These are phyloP conservation scores for Datnioides undecimradiatus DNA, from an alignment of 2,113 vertebrate species.

Conservation along the genomic window DNA sequence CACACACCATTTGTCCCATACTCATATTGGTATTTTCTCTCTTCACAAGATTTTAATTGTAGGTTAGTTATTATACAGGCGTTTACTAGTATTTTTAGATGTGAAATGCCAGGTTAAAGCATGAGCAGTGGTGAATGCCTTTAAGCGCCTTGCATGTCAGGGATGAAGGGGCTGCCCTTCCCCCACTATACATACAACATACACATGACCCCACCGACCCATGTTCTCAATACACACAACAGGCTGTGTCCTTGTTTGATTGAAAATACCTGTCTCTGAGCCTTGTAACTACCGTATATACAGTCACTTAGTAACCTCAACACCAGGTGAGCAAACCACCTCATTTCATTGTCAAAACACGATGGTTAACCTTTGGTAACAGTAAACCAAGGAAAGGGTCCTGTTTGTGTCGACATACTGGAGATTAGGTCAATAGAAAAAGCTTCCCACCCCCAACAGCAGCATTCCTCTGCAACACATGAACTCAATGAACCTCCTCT, in stretches of 20 bases:
- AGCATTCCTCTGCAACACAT: constrained; percentile 75
- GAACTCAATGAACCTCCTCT: constrained; percentile 68
- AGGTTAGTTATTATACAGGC: not conserved
- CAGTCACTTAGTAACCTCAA: not conserved
- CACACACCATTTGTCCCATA: not conserved
- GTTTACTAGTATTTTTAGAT: constrained; percentile 56
- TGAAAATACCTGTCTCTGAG: constrained; percentile 34
- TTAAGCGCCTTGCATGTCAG: constrained; percentile 21
- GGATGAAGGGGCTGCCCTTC: constrained; percentile 51
- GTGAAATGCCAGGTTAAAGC: constrained; percentile 23
- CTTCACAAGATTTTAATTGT: not conserved
- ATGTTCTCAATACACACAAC: constrained; percentile 11
- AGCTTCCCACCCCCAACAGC: constrained; percentile 49
- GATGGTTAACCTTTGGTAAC: constrained; percentile 59
- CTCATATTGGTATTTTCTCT: constrained; percentile 4
- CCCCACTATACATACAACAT: constrained; percentile 66
- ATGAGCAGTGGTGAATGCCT: constrained; percentile 23
- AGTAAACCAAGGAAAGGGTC: constrained; percentile 42
- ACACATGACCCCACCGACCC: constrained; percentile 55
- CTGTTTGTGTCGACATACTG: constrained; percentile 38
- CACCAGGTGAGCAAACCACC: constrained; percentile 42
- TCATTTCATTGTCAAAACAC: constrained; percentile 43
- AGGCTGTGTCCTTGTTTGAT: constrained; percentile 38
- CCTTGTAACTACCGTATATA: not conserved
- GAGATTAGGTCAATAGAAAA: constrained; percentile 47